These are phyloP conservation scores for Pterocles orientalis DNA, from an alignment of 2,113 vertebrate species.

Conservation along the genomic window DNA sequence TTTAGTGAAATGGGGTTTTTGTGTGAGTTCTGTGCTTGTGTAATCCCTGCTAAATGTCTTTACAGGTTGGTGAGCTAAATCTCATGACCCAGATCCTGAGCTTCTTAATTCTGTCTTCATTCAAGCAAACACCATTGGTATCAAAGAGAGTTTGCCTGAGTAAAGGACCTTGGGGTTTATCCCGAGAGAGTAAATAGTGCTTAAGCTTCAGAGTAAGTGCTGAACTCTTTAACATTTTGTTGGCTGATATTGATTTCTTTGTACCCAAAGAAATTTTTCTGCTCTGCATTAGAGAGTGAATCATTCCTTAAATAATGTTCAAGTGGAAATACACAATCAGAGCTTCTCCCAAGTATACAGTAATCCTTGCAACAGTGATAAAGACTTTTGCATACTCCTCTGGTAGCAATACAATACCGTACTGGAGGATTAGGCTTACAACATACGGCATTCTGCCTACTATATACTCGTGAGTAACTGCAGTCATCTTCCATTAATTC, in stretches of 20 bases:
- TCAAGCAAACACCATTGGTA: neutral
- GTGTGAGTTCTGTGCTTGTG: neutral
- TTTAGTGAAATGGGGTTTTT: neutral
- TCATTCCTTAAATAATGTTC: neutral
- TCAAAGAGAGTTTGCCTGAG: neutral
- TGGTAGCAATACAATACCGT: neutral
- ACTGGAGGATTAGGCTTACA: neutral
- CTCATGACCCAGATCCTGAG: neutral
- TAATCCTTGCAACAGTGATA: rapidly evolving
- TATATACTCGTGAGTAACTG: neutral
- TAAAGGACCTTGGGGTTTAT: neutral
- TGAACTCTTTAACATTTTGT: neutral
- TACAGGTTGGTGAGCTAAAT: neutral
- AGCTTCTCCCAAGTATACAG: neutral
- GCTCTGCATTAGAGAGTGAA: neutral
- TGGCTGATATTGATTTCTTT: slow-evolving; percentile 9
- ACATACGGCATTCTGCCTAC: neutral
- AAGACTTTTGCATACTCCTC: neutral
- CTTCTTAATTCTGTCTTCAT: slow-evolving; percentile 8
- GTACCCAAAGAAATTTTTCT: neutral
- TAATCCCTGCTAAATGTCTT: neutral
- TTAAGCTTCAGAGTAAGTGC: neutral
- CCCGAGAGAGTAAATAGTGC: neutral
- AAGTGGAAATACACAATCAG: neutral
- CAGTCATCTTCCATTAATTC: neutral